Evolutionary conservation across 2,797 vertebrate genomes (phyloP).

Genomic region (Notolepis coatsorum): DNA sequence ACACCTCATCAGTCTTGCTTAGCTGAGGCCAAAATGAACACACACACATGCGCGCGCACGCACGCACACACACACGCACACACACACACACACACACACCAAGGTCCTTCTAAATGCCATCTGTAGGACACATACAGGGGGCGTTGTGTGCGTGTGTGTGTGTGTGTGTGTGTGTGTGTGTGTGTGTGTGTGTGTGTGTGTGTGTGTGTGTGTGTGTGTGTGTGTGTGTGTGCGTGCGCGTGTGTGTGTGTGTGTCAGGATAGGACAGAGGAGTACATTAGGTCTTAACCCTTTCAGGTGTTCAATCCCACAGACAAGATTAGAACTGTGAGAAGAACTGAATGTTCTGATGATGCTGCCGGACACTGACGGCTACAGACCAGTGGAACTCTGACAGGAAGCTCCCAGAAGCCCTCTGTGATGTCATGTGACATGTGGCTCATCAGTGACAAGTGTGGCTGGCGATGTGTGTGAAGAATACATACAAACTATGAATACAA

Average conservation of each 20-base stretch:
- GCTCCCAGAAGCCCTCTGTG: too few relatives aligned
- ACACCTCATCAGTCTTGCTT: slow-evolving; percentile 17
- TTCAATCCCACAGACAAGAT: too few relatives aligned
- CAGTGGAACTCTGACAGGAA: too few relatives aligned
- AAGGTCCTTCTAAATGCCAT: neutral
- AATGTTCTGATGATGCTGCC: too few relatives aligned
- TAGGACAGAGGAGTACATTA: neutral
- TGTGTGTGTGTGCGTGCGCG: slow-evolving; percentile 25
- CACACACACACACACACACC: neutral
- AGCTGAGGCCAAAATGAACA: slow-evolving; percentile 63
- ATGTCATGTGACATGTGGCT: too few relatives aligned
- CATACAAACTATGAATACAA: too few relatives aligned
- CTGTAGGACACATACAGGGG: slow-evolving; percentile 80
- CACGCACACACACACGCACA: neutral
- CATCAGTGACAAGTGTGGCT: too few relatives aligned
- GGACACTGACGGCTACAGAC: too few relatives aligned
- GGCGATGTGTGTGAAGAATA: too few relatives aligned
- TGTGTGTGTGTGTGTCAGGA: neutral
- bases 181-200: slow-evolving; percentile 70
- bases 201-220: slow-evolving; percentile 66
- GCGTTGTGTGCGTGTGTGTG: slow-evolving; percentile 86
- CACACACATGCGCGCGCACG: slow-evolving; percentile 79
- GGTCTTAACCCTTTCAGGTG: too few relatives aligned
- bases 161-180: slow-evolving; percentile 80
- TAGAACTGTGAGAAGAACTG: too few relatives aligned